Evolutionary conservation across 2,113 vertebrate genomes (phyloP).

Genomic region (Poicephalus gulielmi): DNA sequence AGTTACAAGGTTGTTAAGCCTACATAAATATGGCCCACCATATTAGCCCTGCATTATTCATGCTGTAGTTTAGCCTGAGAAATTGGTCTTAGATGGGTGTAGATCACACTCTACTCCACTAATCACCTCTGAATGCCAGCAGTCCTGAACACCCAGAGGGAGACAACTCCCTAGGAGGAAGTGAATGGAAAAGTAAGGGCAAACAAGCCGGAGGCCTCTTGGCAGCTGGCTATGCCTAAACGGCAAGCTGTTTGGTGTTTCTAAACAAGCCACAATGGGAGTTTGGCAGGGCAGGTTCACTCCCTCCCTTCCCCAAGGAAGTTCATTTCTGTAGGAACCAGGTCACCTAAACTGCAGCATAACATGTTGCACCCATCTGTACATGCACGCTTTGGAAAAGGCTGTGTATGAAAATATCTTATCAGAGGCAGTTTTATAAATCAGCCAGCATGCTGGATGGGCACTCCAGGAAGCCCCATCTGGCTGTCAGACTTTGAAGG

Average conservation of each 20-base stretch:
- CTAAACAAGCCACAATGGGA: neutral
- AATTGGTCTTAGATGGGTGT: neutral
- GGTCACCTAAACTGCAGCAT: neutral
- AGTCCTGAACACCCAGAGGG: neutral
- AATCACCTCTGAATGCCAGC: neutral
- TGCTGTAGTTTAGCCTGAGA: neutral
- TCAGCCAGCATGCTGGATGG: constrained; percentile 15
- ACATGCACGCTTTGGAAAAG: neutral
- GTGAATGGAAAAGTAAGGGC: neutral
- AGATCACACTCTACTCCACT: neutral
- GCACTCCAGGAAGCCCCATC: constrained; percentile 35
- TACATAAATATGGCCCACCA: neutral
- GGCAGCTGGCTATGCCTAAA: neutral
- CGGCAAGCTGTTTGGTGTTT: neutral
- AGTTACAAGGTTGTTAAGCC: neutral
- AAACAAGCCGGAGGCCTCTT: neutral
- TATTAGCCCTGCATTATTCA: neutral
- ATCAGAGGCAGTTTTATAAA: constrained; percentile 22
- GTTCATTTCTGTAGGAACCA: neutral
- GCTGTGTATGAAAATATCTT: neutral
- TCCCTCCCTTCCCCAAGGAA: neutral
- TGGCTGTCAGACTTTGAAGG: constrained; percentile 45
- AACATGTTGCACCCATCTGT: neutral
- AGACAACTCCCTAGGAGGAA: neutral
- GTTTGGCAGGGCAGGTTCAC: neutral